Evolutionary conservation across 2,888 invertebrate species (phyloP).

Genomic region (Thysanoteuthis rhombus): DNA sequence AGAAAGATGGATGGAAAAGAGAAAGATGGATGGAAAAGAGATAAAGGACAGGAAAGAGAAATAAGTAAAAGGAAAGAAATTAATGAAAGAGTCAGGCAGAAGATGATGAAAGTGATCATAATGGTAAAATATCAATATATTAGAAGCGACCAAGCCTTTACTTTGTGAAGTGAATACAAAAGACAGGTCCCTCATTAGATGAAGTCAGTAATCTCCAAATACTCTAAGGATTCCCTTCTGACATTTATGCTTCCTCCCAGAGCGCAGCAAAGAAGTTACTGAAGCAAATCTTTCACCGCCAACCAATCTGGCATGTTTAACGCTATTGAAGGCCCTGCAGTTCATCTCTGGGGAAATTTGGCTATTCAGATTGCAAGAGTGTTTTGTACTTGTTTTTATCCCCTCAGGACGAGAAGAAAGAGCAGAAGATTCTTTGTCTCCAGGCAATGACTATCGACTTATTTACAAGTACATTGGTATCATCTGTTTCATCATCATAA

Average conservation of each 20-base stretch:
- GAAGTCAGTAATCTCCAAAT: background rate
- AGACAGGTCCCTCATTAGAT: background rate
- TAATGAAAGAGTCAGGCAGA: background rate
- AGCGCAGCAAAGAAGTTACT: background rate
- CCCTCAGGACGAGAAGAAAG: background rate
- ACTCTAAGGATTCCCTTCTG: background rate
- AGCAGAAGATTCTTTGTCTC: background rate
- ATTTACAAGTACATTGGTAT: background rate
- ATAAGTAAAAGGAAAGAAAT: background rate
- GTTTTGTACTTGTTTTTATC: background rate
- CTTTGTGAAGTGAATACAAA: background rate
- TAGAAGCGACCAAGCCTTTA: background rate
- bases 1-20: rapidly evolving
- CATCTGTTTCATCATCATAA: background rate
- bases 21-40: background rate
- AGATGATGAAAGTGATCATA: background rate
- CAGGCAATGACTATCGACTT: background rate
- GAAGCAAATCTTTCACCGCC: background rate
- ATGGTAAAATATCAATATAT: background rate
- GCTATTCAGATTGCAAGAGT: conserved; percentile 12
- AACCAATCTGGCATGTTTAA: background rate
- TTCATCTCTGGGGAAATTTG: conserved; percentile 12
- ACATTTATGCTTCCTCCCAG: background rate
- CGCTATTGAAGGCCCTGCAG: background rate
- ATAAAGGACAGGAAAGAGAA: background rate